Base-by-base conservation (phyloP, 2,113 vertebrate genomes). In the Sciurus niger region DNA sequence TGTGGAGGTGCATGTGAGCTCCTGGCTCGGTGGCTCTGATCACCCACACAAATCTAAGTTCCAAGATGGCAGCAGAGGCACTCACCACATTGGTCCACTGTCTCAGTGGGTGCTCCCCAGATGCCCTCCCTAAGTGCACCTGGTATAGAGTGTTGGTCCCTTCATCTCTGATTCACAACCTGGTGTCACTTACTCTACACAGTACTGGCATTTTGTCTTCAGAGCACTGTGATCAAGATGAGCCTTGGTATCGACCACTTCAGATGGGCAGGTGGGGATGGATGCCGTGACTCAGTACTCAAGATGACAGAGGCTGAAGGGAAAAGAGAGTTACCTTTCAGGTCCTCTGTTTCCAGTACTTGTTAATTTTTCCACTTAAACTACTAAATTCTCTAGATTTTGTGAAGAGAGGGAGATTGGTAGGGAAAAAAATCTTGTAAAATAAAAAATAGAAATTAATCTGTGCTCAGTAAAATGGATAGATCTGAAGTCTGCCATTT, bases 101-200 rank as follows among this genome's bases (percentile, higher is more conserved):
- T 30, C 48, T 25, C 58, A 3, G 32, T 13, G 30, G 11, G 13
- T 99, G 98, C 98, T 97, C 98, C 98, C 98, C 60, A 63, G 58
- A 25, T 20, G 5, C 55, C 55, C 55, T 58, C 22, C 22, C 58
- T 2, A 7, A 9, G 22, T 3, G 22, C 24, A 9, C 8, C 60
- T 7, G 8, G 24, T 22, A 3, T 22, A 24, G 24, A 63, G 18
- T 22, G 6, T 37, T 37, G 6, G 55, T 58, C 20, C 60, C 24
- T 7, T 46, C 3, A 1, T 67, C 60, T 67, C 32, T 68, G 18
- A 1, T 48, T 1, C 6, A n/a, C 58, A 30, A 25, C 24, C 1
- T n/a, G 10, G 7, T 40, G 2, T 14, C 32, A 18, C n/a, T 37
- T 32, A 58, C 40, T 32, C 0, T 24, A 2, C 79, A 0, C 46